Base-by-base conservation (phyloP, 1,140 invertebrate genomes). In the Pseudachorutes palmiensis region DNA sequence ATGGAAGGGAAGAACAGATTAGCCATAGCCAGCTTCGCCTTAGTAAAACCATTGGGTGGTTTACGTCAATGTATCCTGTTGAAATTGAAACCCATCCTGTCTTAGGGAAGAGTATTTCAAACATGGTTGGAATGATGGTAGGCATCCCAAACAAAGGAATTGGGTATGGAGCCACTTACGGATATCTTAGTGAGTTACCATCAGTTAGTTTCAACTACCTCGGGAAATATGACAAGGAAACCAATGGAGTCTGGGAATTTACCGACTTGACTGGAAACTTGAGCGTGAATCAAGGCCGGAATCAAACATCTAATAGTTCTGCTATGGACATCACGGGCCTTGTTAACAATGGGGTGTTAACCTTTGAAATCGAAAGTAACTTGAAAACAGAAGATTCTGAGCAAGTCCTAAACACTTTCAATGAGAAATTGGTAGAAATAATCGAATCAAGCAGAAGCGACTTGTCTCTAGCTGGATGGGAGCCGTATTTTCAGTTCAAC, bases 21-120 rank as follows among this genome's bases (percentile, higher is more conserved):
- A 3, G 16, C 14, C n/a, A 0, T 1, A n/a, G 30, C 41, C n/a
- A n/a, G n/a, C 1, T 63, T 28, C 24, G 62, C 33, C 30, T 67
- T 16, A 24, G 41, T 5, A 57, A 62, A 55, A 68, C 67, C 30
- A 57, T 68, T 22, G 67, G 67, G 1, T 68, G 67, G 67, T 68
- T 68, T 32, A 68, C 67, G 14, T 24, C 67, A 29, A 58, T 64
- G 62, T 68, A 41, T 49, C 67, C 67, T 19, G 29, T 68, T 9
- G 16, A 32, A 16, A 30, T 68, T 9, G 14, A 32, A 2, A 19
- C 41, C 16, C 9, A 16, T n/a, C 19, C 9, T 5, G 9, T 1
- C 22, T 28, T 49, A 9, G 31, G 16, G 62, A 33, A 31, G 22
- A 64, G 1, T 59, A 24, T 58, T 31, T 30, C 49, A 45, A 3